Conservation (phyloP, 2,113 vertebrate species). For the Malurus cyaneus region DNA sequence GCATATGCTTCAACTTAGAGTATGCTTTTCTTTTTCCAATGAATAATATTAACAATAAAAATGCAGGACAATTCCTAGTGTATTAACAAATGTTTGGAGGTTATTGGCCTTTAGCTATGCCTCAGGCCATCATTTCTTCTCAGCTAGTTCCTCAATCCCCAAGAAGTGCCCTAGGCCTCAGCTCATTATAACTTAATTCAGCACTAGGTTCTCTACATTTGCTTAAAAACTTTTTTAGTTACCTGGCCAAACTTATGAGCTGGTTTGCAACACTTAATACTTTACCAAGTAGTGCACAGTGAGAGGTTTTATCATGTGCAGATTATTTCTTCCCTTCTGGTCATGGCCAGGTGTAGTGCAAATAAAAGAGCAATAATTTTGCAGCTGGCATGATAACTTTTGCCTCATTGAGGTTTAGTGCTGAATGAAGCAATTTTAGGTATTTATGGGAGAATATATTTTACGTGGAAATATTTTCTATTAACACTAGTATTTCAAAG, state of each 20-base stretch:
- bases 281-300: background rate
- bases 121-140: constrained; percentile 34
- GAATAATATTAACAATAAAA: constrained; percentile 12
- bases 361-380: background rate
- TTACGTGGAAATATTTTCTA: background rate
- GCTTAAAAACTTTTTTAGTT: background rate
- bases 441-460: background rate
- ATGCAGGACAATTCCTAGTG: background rate
- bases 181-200: constrained; percentile 36
- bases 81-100: background rate
- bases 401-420: background rate
- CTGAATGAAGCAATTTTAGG: background rate
- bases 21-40: background rate
- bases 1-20: background rate
- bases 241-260: background rate
- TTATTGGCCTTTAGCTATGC: constrained; percentile 45
- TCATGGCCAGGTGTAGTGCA: background rate
- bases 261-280: background rate
- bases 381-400: background rate
- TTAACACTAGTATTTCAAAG: background rate
- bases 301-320: background rate
- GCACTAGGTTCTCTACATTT: background rate
- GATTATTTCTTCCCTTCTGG: background rate
- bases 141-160: background rate
- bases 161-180: constrained; percentile 6